phyloP scores from a whole-genome alignment of 2,113 vertebrate genomes.

The Dryoscopus gambensis region DNA sequence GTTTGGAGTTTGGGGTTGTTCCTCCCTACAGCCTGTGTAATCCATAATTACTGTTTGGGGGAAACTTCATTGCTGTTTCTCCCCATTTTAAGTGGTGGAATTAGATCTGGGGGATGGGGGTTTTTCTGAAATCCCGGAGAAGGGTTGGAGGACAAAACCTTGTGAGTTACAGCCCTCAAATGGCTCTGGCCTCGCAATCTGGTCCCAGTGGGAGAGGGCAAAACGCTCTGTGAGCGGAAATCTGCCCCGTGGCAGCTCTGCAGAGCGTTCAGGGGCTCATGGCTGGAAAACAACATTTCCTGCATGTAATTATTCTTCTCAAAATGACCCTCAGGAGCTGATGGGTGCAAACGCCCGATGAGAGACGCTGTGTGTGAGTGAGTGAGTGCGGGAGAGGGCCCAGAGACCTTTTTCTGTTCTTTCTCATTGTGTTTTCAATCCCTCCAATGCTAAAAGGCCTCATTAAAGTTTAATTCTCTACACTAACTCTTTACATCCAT shows the following conservation, averaged over 20 bases:
- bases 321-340: fast-evolving
- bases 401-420: not conserved
- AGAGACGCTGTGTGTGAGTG: fast-evolving
- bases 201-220: not conserved
- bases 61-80: not conserved
- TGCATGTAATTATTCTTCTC: not conserved
- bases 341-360: fast-evolving
- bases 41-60: not conserved
- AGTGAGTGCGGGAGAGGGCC: not conserved
- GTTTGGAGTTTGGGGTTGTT: not conserved
- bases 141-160: not conserved
- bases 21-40: not conserved
- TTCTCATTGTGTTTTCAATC: not conserved
- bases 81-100: fast-evolving
- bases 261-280: fast-evolving
- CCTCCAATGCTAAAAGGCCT: not conserved
- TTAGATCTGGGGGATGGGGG: fast-evolving
- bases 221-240: not conserved
- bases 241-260: fast-evolving
- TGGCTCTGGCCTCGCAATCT: fast-evolving
- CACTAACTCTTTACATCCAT: not conserved
- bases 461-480: not conserved
- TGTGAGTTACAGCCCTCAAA: fast-evolving
- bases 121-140: not conserved
- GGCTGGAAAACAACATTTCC: not conserved